Base-by-base conservation (phyloP, 2,797 vertebrate genomes). In the Myotis pilosus region DNA sequence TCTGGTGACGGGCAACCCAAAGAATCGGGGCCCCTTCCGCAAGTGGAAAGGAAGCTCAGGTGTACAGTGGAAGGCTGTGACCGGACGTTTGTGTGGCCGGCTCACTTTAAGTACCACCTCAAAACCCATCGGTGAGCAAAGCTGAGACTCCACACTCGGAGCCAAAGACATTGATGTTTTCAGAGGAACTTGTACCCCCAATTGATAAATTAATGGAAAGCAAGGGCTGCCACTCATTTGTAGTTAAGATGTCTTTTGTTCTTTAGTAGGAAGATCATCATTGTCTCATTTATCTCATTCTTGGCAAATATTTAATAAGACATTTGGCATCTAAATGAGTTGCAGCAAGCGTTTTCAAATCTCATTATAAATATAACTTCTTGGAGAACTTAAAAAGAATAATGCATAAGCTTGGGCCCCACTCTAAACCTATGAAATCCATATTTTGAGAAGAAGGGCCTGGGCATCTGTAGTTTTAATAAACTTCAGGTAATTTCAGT, bases 71-170 rank as follows among this genome's bases (percentile, higher is more conserved):
- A 99, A 93, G 99, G 99, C 81, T 99, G 99, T 80, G 99, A 99
- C 95, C 98, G 99, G 96, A 99, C 99, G 0, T 99, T 99, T 98
- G 99, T 99, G 92, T 99, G 99, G 99, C 99, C 99, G 8, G 99
- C 99, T 87, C 99, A 99, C 97, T 99, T 99, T 94, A 99, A 99
- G 91, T 99, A 99, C 97, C 99, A 99, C 96, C 99, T 99, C 60
- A 99, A 99, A 98, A 99, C 99, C 47, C 99, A 99, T 98, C 98
- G 99, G 99, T 99, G 97, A 97, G 98, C 78, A 80, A 95, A 68
- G 74, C 57, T 11, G 25, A 94, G 74, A 47, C 53, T 33, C 79
- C n/a, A 28, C 47, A 72, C 33, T 49, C 69, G 36, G 44, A 88
- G 36, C 74, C 62, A 62, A 64, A 62, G 92, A 66, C 22, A 6